Conservation (phyloP, 2,113 vertebrate genomes). For the Bubo bubo region DNA sequence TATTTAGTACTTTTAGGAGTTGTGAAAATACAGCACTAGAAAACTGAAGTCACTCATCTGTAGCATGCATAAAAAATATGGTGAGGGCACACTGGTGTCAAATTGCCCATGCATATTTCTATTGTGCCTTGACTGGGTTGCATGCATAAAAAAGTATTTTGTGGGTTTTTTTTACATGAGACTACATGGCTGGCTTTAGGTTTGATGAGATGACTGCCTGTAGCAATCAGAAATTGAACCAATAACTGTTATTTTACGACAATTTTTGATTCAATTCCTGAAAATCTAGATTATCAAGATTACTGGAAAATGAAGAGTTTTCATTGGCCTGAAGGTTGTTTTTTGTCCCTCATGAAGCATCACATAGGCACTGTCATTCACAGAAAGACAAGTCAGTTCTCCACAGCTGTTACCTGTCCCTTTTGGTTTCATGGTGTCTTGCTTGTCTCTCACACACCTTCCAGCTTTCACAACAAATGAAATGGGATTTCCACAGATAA, state of each 20-base stretch:
- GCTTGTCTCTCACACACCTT: background rate
- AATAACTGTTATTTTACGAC: background rate
- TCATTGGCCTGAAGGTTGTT: background rate
- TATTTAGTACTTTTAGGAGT: constrained; percentile 65
- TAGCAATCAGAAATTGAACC: background rate
- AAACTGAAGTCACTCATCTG: background rate
- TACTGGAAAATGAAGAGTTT: background rate
- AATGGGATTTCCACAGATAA: background rate
- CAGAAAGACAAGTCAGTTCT: background rate
- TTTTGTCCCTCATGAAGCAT: background rate
- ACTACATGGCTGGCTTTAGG: background rate
- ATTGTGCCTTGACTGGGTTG: background rate
- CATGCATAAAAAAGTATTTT: background rate
- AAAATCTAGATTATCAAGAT: background rate
- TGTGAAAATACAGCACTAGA: constrained; percentile 12
- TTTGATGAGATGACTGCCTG: background rate
- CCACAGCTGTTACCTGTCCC: background rate
- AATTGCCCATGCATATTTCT: background rate
- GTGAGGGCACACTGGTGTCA: background rate
- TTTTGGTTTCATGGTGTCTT: background rate
- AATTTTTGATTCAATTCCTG: background rate
- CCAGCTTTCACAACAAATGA: background rate
- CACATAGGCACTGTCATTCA: background rate
- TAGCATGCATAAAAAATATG: background rate
- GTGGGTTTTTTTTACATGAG: background rate